Percentiles rank a stretch among this genome's conserved stretches.
Conservation (phyloP, 2,113 vertebrate genomes). For the Halcyon senegalensis region DNA sequence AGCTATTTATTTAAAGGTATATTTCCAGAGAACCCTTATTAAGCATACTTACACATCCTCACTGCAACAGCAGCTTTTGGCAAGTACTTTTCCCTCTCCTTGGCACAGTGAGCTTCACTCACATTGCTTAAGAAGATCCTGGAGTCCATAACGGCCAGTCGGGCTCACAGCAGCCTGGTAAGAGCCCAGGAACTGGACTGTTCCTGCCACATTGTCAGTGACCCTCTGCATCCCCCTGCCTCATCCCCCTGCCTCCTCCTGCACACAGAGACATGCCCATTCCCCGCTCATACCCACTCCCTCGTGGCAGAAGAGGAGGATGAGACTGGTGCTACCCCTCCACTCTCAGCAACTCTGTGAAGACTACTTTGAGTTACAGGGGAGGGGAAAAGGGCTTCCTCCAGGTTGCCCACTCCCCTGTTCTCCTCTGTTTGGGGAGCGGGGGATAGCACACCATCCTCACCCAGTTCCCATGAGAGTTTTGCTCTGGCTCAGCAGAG, state of each 20-base stretch:
- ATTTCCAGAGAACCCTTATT: background rate
- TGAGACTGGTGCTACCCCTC: background rate
- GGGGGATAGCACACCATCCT: background rate
- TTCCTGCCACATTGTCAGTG: background rate
- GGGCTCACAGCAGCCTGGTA: background rate
- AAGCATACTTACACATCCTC: background rate
- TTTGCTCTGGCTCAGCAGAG: background rate
- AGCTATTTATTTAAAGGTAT: background rate
- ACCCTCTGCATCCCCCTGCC: too few species aligned
- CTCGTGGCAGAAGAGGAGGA: background rate
- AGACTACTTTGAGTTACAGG: background rate
- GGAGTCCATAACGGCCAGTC: background rate
- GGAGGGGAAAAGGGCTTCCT: background rate
- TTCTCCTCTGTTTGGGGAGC: background rate
- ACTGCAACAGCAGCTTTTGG: background rate
- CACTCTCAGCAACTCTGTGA: background rate
- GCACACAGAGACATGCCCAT: fast-evolving
- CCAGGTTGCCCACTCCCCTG: background rate
- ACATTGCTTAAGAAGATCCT: background rate
- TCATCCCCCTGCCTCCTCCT: too few species aligned
- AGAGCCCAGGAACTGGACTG: background rate
- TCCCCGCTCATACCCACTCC: fast-evolving
- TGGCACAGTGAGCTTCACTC: background rate
- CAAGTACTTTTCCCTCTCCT: background rate
- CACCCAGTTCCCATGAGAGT: background rate